Conservation (phyloP, 1,140 invertebrate species). For the Littorina saxatilis region DNA sequence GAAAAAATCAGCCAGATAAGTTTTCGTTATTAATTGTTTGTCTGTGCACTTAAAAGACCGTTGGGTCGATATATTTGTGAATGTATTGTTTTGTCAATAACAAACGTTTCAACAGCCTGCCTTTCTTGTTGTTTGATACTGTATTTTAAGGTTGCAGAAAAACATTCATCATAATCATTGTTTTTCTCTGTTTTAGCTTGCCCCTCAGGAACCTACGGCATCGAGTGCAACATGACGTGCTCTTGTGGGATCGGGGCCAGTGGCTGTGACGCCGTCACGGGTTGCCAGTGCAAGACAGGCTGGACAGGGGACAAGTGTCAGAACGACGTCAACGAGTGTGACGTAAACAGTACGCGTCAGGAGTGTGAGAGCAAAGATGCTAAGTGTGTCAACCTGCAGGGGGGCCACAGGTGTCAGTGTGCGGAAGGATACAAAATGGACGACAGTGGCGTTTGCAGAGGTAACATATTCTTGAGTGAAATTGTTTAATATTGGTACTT, state of each 20-base stretch:
- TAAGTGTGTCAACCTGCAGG: neutral
- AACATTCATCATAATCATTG: no score
- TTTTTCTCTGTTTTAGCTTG: no score
- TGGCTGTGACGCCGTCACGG: constrained; percentile 28
- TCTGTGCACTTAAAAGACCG: no score
- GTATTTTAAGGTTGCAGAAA: no score
- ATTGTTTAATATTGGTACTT: no score
- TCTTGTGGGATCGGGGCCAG: constrained; percentile 18
- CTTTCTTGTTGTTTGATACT: no score
- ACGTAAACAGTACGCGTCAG: neutral
- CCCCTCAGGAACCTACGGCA: constrained; percentile 28
- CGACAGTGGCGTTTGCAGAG: constrained; percentile 1
- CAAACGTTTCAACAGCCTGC: no score
- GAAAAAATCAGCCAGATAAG: no score
- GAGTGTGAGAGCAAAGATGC: neutral
- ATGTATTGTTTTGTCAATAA: no score
- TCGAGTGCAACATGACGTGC: constrained; percentile 36
- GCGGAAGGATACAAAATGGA: constrained; percentile 6
- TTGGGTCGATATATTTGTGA: no score
- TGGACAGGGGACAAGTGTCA: constrained; percentile 48
- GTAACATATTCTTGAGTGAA: constrained; percentile 30
- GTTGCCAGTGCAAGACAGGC: constrained; percentile 45
- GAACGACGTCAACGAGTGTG: constrained; percentile 50
- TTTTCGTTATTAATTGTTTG: no score
- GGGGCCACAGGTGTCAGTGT: constrained; percentile 34